Evolutionary conservation across 2,888 invertebrate genomes (phyloP).

Genomic region (Trichopria drosophilae): DNA sequence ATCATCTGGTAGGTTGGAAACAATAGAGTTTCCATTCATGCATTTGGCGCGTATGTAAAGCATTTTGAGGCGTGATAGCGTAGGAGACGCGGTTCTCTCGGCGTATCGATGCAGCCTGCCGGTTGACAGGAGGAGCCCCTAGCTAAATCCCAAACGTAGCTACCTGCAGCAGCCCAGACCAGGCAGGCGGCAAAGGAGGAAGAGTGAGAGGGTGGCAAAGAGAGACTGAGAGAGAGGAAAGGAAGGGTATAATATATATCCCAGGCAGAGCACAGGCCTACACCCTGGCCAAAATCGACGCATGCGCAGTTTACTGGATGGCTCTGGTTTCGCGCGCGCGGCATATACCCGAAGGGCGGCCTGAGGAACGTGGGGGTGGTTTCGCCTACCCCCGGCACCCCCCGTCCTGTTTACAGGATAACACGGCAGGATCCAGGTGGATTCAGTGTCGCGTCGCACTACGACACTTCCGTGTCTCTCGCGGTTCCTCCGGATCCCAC

Average conservation of each 20-base stretch:
- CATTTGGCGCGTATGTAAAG: no score
- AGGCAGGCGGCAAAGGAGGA: conserved; percentile 26
- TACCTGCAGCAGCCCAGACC: conserved; percentile 54
- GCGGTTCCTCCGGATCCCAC: no score
- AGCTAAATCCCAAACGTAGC: no score
- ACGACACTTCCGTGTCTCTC: no score
- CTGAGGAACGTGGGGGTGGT: no score
- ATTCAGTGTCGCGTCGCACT: conserved; percentile 12
- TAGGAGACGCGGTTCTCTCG: conserved; percentile 22
- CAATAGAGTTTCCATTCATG: no score
- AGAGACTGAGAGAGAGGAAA: conserved; percentile 11
- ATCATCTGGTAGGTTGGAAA: no score
- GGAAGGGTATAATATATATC: conserved; percentile 38
- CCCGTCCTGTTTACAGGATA: conserved; percentile 48
- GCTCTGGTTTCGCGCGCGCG: conserved; percentile 30
- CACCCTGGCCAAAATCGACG: conserved; percentile 54
- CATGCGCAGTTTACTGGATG: conserved; percentile 39
- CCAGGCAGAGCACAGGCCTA: conserved; percentile 48
- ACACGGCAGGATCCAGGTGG: conserved; percentile 40
- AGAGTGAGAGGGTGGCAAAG: neutral
- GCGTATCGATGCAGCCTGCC: conserved; percentile 47
- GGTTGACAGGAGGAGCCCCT: conserved; percentile 47
- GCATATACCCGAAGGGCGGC: no score
- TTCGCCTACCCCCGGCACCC: no score
- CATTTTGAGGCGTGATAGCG: no score